Conservation (phyloP, 92 coral and sea anemone species). For the Paramuricea clavata region DNA sequence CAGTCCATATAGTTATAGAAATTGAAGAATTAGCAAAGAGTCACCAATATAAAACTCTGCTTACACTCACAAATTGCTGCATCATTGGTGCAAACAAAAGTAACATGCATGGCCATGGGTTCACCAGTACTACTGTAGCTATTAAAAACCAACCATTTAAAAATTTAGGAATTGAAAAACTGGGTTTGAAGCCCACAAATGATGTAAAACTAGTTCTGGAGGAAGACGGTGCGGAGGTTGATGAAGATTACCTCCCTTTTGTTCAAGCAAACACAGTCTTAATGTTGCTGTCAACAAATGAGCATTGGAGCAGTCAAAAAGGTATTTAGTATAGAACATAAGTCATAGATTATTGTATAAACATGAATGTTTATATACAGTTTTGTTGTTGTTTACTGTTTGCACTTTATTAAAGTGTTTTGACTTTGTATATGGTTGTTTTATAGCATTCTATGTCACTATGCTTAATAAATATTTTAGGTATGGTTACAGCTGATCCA, state of each 20-base stretch:
- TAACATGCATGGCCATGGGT: too few species aligned
- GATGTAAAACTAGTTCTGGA: background rate
- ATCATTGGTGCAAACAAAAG: too few species aligned
- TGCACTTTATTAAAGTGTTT: background rate
- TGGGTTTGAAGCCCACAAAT: background rate
- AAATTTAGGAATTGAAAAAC: constrained; percentile 23
- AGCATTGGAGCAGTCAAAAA: background rate
- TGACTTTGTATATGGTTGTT: background rate
- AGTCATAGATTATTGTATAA: background rate
- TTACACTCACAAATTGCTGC: too few species aligned
- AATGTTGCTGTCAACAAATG: constrained; percentile 4
- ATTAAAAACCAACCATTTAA: too few species aligned
- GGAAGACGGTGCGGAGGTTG: constrained; percentile 16
- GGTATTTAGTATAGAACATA: background rate
- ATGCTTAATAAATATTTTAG: background rate
- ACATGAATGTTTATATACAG: background rate
- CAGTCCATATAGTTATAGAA: too few species aligned
- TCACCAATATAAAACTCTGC: too few species aligned
- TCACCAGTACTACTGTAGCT: too few species aligned
- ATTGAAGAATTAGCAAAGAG: too few species aligned
- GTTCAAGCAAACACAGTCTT: background rate
- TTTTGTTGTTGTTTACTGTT: background rate
- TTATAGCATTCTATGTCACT: background rate
- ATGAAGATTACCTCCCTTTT: constrained; percentile 21
- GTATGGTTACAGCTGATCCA: background rate